A percentile compares a stretch with the other conserved stretches of the same genome.
Conservation (phyloP, 1,140 invertebrate species). For the Andrena cerasifolii region DNA sequence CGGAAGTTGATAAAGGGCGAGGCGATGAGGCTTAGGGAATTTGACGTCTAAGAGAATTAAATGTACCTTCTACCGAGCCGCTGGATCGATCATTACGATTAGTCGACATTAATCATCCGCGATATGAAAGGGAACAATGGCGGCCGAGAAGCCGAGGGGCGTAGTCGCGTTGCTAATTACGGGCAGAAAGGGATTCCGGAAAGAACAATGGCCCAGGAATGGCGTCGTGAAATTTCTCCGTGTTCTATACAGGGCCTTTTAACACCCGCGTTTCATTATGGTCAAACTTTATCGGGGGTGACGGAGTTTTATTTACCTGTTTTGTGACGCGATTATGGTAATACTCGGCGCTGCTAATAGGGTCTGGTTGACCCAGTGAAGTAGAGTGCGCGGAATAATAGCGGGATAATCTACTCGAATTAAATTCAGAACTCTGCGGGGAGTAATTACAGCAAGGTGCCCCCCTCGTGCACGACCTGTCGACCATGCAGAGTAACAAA, state of each 20-base stretch:
- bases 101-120: constrained; percentile 47
- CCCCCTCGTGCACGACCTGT: too few relatives aligned
- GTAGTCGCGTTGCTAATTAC: constrained; percentile 48
- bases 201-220: constrained; percentile 33
- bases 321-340: neutral
- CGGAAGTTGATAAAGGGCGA: constrained; percentile 32
- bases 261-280: constrained; percentile 2
- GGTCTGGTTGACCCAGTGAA: neutral
- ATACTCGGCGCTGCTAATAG: neutral
- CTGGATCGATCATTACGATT: constrained; percentile 48
- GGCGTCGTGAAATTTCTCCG: constrained; percentile 34
- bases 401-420: too few relatives aligned
- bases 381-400: neutral
- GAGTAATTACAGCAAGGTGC: too few relatives aligned
- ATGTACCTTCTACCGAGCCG: constrained; percentile 3
- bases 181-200: constrained; percentile 32
- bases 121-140: constrained; percentile 53
- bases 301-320: constrained; percentile 10
- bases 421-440: too few relatives aligned
- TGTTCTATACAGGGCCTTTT: constrained; percentile 13
- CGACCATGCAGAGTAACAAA: too few relatives aligned
- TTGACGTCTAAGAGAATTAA: constrained; percentile 40
- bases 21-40: constrained; percentile 11
- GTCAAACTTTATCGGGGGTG: neutral
- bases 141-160: neutral